phyloP scores from a whole-genome alignment of 1,140 invertebrate genomes.

The Ganaspis sp. region DNA sequence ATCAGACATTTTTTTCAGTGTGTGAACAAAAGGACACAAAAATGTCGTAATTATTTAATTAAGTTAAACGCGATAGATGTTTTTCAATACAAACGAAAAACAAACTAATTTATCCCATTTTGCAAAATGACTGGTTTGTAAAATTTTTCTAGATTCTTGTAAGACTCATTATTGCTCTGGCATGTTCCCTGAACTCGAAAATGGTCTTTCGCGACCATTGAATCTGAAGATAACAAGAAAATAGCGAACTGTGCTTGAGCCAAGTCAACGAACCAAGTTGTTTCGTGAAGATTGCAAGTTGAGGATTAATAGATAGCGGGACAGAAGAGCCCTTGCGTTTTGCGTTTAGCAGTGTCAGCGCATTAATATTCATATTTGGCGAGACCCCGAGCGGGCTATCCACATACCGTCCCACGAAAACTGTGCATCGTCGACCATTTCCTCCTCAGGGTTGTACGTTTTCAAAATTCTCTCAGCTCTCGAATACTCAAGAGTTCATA shows the following conservation, averaged over 20 bases:
- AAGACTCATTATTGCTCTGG: neutral
- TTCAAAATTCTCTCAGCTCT: constrained; percentile 14
- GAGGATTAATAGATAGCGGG: constrained; percentile 56
- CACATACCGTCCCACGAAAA: constrained; percentile 33
- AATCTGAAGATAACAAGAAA: constrained; percentile 16
- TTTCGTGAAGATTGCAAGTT: constrained; percentile 45
- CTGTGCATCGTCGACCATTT: constrained; percentile 28
- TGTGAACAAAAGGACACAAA: no score
- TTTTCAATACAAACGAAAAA: no score
- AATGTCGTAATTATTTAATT: no score
- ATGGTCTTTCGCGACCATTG: neutral
- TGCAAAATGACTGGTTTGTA: neutral
- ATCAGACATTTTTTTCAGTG: no score
- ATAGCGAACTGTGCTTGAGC: constrained; percentile 4
- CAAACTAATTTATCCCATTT: neutral
- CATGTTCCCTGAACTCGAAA: neutral
- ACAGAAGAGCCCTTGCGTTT: constrained; percentile 60
- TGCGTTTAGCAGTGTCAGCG: constrained; percentile 71
- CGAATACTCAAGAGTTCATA: neutral
- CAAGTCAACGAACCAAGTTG: constrained; percentile 35
- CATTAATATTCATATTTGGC: constrained; percentile 72
- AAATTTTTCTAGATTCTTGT: neutral
- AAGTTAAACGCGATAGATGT: no score
- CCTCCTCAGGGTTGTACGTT: neutral
- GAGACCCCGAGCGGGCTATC: constrained; percentile 42